Evolutionary conservation across 2,797 vertebrate genomes (phyloP), one percentile per base, ranked within the genome.

Genomic region (Leptoclinus maculatus): DNA sequence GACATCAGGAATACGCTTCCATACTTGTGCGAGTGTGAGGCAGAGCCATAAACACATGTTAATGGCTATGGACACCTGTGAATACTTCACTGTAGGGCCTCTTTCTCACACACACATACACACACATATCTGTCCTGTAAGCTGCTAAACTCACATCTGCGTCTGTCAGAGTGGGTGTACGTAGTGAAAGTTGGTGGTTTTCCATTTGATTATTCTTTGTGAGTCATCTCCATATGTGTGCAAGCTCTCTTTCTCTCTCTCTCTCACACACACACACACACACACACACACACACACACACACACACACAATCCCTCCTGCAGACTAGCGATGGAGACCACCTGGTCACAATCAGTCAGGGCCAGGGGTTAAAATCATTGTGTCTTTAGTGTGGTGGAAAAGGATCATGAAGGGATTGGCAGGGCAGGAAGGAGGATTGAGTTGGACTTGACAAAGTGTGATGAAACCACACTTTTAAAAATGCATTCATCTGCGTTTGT

Each of bases 321-420:
- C 75, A 60, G 87, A 82, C 80, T 76, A 66, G 53, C 25, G 66
- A 85, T 85, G 76, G 41, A 83, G 88, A 88, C 89, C 92, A 93
- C 90, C 92, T 93, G 94, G 91, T 87, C 73, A 86, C 62, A 88
- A 91, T 94, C 92, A 92, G 81, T 87, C 82, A 87, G 77, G 89
- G 90, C 84, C 83, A 92, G 80, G 82, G 93, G 92, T 93, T 94
- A 93, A 93, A 93, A 93, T 92, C 89, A 94, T 92, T 92, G 88
- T 92, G 87, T 90, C 89, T 91, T 90, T 83, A 89, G 82, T 60
- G 83, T 56, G 75, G 76, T 78, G 62, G 71, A 83, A 79, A 77
- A 66, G 73, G 59, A 66, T 84, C 79, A 78, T 32, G 56, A 77
- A 82, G 72, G 79, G 66, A 77, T 58, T 80, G 81, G 82, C 60